phyloP scores from a whole-genome alignment of 2,888 invertebrate species.

The Melieria crassipennis region DNA sequence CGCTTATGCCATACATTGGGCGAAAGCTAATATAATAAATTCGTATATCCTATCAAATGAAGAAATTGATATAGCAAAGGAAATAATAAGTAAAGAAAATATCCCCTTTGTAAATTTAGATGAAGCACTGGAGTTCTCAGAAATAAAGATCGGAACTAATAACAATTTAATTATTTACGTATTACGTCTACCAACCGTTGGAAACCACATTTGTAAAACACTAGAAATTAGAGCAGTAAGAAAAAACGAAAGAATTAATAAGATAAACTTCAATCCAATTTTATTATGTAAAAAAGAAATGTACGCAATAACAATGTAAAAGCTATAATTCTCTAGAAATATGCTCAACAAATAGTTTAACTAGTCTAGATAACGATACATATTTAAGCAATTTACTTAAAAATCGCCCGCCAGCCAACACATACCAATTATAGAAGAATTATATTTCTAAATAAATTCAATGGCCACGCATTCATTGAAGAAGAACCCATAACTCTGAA shows the following conservation, averaged over 20 bases:
- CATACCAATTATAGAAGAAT: slow-evolving; percentile 22
- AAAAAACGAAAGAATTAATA: slow-evolving; percentile 24
- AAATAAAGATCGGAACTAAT: slow-evolving; percentile 38
- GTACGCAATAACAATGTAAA: neutral
- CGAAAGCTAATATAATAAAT: slow-evolving; percentile 35
- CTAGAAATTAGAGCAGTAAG: slow-evolving; percentile 37
- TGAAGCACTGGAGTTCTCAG: slow-evolving; percentile 42
- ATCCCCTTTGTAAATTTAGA: slow-evolving; percentile 37
- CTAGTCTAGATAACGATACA: slow-evolving; percentile 32
- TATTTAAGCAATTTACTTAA: slow-evolving; percentile 37
- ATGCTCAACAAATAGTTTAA: slow-evolving; percentile 31
- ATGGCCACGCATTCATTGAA: neutral
- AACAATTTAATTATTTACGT: slow-evolving; percentile 36
- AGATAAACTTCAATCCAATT: slow-evolving; percentile 28
- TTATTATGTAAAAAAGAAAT: slow-evolving; percentile 22
- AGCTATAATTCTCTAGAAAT: slow-evolving; percentile 25
- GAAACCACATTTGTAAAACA: slow-evolving; percentile 26
- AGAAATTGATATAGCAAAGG: slow-evolving; percentile 34
- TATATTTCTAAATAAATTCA: slow-evolving; percentile 37
- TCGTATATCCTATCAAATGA: slow-evolving; percentile 32
- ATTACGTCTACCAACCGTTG: slow-evolving; percentile 27
- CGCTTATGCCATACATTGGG: slow-evolving; percentile 37
- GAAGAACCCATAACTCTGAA: neutral
- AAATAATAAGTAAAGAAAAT: slow-evolving; percentile 35
- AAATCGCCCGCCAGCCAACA: slow-evolving; percentile 26